Percentiles rank a stretch among this genome's conserved stretches.
These are phyloP conservation scores for Pygathrix nemaeus DNA, from an alignment of 2,113 vertebrate species.

Conservation along the genomic window DNA sequence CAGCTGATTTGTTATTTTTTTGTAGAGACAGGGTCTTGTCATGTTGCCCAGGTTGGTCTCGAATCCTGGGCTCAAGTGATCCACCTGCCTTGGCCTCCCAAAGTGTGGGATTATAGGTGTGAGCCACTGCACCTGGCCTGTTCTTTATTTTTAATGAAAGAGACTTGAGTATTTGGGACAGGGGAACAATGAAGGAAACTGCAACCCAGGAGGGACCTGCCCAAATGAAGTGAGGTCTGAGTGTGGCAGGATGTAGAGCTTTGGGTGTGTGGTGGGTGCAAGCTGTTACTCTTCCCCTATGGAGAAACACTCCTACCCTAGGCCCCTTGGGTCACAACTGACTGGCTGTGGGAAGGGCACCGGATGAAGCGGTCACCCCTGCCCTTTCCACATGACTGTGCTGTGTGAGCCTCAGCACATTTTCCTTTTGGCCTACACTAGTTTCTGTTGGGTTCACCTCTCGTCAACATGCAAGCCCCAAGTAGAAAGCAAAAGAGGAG, in stretches of 20 bases:
- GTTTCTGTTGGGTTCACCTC: neutral
- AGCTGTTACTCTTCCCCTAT: neutral
- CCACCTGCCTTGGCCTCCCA: no score
- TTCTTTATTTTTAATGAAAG: neutral
- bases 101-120: no score
- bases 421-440: neutral
- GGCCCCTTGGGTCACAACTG: neutral
- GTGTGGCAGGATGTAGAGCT: neutral
- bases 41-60: no score
- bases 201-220: neutral
- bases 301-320: neutral
- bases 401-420: neutral
- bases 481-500: neutral
- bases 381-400: neutral
- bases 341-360: neutral
- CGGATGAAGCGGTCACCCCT: neutral
- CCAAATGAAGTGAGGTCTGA: neutral
- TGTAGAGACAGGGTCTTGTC: no score
- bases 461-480: neutral
- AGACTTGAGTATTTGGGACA: neutral
- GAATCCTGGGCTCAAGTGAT: no score
- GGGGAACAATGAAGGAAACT: neutral
- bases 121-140: no score
- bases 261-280: neutral
- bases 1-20: no score